Conservation (phyloP, 2,888 invertebrate species). For the Drosophila colorata region DNA sequence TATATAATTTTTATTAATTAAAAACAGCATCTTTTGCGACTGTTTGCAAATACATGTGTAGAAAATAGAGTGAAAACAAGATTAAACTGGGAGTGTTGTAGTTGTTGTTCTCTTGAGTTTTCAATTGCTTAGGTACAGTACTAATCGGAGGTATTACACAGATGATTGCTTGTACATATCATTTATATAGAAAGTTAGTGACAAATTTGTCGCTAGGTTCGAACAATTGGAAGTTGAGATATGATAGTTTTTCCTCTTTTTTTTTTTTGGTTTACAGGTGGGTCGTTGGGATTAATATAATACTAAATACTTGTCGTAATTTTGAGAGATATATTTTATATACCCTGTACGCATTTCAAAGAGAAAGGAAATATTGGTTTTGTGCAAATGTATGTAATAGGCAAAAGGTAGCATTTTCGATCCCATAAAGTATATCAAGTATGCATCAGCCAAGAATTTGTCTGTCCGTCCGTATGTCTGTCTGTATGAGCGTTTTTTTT, state of each 20-base stretch:
- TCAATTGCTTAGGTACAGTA: constrained; percentile 71
- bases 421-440: no score
- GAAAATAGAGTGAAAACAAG: constrained; percentile 30
- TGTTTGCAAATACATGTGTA: constrained; percentile 47
- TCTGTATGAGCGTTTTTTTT: no score
- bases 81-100: constrained; percentile 36
- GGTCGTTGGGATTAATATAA: constrained; percentile 58
- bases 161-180: constrained; percentile 61
- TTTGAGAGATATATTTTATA: constrained; percentile 8
- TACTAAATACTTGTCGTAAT: constrained; percentile 38
- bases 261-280: constrained; percentile 63
- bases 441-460: no score
- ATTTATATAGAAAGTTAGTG: constrained; percentile 34
- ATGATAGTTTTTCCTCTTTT: constrained; percentile 63
- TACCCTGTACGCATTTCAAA: neutral
- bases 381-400: constrained; percentile 11
- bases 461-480: no score
- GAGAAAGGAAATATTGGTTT: no score
- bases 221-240: constrained; percentile 58
- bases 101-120: constrained; percentile 30
- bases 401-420: neutral
- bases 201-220: constrained; percentile 40
- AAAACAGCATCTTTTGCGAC: constrained; percentile 33
- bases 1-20: constrained; percentile 52
- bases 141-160: constrained; percentile 78